Conservation (phyloP, 2,797 vertebrate genomes). For the Anolis apletophallus region DNA sequence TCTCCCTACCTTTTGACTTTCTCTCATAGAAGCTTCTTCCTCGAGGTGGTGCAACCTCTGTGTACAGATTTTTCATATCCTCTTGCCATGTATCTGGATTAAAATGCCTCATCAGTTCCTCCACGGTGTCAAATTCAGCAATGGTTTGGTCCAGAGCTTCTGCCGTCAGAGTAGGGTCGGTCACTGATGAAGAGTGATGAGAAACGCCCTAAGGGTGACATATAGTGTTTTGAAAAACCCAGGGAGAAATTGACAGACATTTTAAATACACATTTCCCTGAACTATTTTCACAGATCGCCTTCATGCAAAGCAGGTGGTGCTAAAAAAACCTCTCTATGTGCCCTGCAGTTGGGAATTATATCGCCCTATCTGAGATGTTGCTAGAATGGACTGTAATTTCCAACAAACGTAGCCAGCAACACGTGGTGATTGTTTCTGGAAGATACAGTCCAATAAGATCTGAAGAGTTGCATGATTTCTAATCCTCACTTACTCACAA, state of each 20-base stretch:
- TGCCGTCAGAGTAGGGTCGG: constrained; percentile 83
- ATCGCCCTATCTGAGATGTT: too few species aligned
- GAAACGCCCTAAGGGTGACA: constrained; percentile 81
- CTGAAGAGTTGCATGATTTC: too few species aligned
- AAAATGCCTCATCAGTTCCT: constrained; percentile 89
- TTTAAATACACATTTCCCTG: constrained; percentile 5
- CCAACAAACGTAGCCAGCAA: too few species aligned
- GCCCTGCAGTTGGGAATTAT: too few species aligned
- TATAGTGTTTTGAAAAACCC: constrained; percentile 70
- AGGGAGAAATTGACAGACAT: constrained; percentile 50
- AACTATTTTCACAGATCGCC: neutral
- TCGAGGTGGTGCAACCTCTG: constrained; percentile 85
- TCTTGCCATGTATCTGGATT: constrained; percentile 93
- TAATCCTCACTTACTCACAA: too few species aligned
- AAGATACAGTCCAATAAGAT: neutral
- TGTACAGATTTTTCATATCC: constrained; percentile 91
- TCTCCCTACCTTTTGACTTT: constrained; percentile 88
- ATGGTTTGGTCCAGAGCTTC: constrained; percentile 90
- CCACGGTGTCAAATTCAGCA: constrained; percentile 91
- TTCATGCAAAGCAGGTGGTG: neutral
- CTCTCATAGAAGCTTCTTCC: constrained; percentile 89
- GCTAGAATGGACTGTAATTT: too few species aligned
- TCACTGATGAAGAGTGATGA: constrained; percentile 80
- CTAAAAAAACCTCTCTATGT: neutral
- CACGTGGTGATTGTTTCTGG: neutral